These are phyloP conservation scores for Catharus ustulatus DNA, from an alignment of 2,797 vertebrate genomes.

Conservation along the genomic window DNA sequence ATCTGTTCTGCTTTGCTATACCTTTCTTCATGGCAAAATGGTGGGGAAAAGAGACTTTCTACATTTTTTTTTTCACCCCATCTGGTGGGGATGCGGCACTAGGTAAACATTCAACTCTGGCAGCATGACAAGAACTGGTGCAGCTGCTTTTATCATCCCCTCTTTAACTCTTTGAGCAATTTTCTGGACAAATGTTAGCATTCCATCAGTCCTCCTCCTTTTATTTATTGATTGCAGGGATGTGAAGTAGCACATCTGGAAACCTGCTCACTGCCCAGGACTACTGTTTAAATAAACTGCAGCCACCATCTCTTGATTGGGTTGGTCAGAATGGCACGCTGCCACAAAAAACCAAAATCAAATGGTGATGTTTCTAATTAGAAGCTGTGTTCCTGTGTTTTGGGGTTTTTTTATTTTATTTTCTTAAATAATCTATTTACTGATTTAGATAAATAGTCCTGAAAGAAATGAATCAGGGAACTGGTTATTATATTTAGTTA, in stretches of 20 bases:
- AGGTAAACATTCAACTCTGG: slow-evolving; percentile 63
- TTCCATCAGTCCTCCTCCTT: slow-evolving; percentile 58
- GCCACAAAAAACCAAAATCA: neutral
- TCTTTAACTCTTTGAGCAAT: slow-evolving; percentile 64
- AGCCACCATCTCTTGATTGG: neutral
- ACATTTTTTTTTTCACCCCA: neutral
- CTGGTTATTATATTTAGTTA: slow-evolving; percentile 27
- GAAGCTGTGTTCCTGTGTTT: neutral
- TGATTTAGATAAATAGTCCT: slow-evolving; percentile 12
- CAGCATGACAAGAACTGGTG: slow-evolving; percentile 50
- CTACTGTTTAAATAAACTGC: slow-evolving; percentile 67
- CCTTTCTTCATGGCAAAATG: slow-evolving; percentile 36
- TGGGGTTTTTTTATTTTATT: fast-evolving
- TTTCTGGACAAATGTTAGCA: slow-evolving; percentile 71
- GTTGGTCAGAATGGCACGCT: neutral
- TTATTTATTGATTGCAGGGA: slow-evolving; percentile 71
- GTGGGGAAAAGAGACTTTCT: slow-evolving; percentile 24
- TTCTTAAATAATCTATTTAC: neutral
- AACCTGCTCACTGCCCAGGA: slow-evolving; percentile 32
- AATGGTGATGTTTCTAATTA: slow-evolving; percentile 23
- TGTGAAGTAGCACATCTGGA: slow-evolving; percentile 68
- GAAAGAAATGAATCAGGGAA: neutral
- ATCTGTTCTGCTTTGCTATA: slow-evolving; percentile 24
- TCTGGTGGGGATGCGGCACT: slow-evolving; percentile 37
- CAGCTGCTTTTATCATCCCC: slow-evolving; percentile 59